A percentile compares a stretch with the other conserved stretches of the same genome.
phyloP scores from a whole-genome alignment of 1,140 invertebrate genomes.

The Lasioglossum baleicum region DNA sequence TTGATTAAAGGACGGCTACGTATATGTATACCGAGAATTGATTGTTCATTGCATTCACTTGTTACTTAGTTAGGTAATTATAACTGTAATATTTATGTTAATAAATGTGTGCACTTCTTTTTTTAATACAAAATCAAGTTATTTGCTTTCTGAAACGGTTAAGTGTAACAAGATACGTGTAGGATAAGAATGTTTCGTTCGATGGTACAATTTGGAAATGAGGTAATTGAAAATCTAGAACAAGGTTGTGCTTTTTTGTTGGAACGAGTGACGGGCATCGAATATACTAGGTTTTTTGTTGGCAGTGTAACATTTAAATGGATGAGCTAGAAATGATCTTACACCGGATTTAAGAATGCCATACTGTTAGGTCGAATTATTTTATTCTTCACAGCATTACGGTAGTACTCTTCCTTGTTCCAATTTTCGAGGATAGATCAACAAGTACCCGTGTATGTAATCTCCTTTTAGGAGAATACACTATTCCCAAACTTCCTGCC shows the following conservation, averaged over 20 bases:
- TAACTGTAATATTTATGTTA: too few relatives aligned
- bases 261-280: too few relatives aligned
- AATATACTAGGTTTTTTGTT: background rate
- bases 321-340: background rate
- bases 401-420: too few relatives aligned
- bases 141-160: slow-evolving; percentile 15
- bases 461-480: too few relatives aligned
- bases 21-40: too few relatives aligned
- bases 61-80: background rate
- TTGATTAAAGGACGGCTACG: background rate
- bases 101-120: background rate
- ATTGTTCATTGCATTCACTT: background rate
- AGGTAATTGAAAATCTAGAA: background rate
- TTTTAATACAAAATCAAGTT: slow-evolving; percentile 26
- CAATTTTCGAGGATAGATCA: too few relatives aligned
- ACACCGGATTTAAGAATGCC: background rate
- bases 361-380: too few relatives aligned
- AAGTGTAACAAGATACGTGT: slow-evolving; percentile 1
- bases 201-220: slow-evolving; percentile 3
- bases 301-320: background rate
- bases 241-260: background rate
- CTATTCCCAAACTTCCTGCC: too few relatives aligned
- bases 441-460: too few relatives aligned
- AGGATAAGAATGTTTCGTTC: slow-evolving; percentile 7
- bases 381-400: too few relatives aligned